These are phyloP conservation scores for Cacoxenus indagator DNA, from an alignment of 2,888 invertebrate species.

Conservation along the genomic window DNA sequence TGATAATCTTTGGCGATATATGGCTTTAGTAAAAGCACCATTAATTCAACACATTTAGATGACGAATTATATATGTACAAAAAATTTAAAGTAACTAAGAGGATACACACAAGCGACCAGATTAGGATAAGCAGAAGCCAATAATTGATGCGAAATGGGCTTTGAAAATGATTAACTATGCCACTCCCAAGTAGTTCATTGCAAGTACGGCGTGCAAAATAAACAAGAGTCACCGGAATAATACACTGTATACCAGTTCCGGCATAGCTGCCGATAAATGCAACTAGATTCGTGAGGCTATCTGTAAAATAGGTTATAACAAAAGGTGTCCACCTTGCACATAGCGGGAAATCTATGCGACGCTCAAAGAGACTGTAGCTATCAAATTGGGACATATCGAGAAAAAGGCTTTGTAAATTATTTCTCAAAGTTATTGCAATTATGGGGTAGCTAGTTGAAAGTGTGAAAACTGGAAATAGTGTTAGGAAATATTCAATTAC, in stretches of 20 bases:
- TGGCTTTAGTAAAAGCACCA: too few relatives aligned
- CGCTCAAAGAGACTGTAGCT: conserved; percentile 76
- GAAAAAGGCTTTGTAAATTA: conserved; percentile 84
- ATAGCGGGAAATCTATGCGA: conserved; percentile 81
- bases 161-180: conserved; percentile 81
- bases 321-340: conserved; percentile 88
- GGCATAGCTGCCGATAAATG: conserved; percentile 94
- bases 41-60: too few relatives aligned
- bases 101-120: conserved; percentile 88
- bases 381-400: conserved; percentile 75
- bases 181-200: conserved; percentile 77
- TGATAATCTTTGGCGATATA: conserved; percentile 8
- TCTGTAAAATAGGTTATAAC: conserved; percentile 86
- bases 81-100: conserved; percentile 87
- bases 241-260: conserved; percentile 95
- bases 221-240: conserved; percentile 88
- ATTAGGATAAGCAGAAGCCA: conserved; percentile 87
- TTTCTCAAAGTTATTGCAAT: conserved; percentile 96
- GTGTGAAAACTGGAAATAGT: conserved; percentile 94
- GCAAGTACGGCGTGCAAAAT: conserved; percentile 80
- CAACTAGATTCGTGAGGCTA: conserved; percentile 84
- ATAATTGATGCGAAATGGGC: conserved; percentile 82
- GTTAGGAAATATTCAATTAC: conserved; percentile 90
- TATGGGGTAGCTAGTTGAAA: conserved; percentile 96
- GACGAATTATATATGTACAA: not conserved